Conservation (phyloP, 2,113 vertebrate genomes). For the Mastomys coucha region DNA sequence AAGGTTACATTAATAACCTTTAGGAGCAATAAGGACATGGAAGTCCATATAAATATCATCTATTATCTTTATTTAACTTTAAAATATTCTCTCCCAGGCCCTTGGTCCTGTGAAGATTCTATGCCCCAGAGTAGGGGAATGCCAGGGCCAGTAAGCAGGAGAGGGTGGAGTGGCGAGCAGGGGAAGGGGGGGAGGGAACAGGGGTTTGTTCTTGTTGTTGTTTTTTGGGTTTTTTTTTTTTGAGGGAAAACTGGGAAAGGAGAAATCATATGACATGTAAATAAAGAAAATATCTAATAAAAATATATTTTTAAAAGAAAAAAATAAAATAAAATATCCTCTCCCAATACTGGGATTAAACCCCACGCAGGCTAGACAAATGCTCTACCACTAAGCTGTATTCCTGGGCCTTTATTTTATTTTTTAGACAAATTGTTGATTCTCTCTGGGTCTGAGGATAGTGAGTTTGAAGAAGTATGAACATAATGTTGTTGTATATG, state of each 20-base stretch:
- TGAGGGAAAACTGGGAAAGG: no score
- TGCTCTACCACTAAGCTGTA: background rate
- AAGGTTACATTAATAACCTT: background rate
- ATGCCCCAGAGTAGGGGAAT: no score
- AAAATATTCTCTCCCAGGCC: background rate
- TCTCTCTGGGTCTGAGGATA: background rate
- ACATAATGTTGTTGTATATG: background rate
- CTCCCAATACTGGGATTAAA: background rate
- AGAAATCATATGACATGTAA: no score
- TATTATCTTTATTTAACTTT: background rate
- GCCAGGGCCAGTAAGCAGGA: no score
- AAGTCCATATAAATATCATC: background rate
- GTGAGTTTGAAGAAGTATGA: background rate
- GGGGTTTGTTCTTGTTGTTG: no score
- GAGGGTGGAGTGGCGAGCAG: no score
- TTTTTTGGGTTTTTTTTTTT: no score
- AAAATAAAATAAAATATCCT: background rate
- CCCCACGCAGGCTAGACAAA: background rate
- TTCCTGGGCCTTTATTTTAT: background rate
- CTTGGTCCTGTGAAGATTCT: no score
- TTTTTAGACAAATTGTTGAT: slow-evolving; percentile 39
- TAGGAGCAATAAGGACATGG: background rate
- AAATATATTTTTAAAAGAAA: no score
- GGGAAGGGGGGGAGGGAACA: no score
- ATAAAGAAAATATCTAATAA: no score